Evolutionary conservation across 2,797 vertebrate species (phyloP), one percentile per base, ranked within the genome.

Genomic region (Xenopus petersii): DNA sequence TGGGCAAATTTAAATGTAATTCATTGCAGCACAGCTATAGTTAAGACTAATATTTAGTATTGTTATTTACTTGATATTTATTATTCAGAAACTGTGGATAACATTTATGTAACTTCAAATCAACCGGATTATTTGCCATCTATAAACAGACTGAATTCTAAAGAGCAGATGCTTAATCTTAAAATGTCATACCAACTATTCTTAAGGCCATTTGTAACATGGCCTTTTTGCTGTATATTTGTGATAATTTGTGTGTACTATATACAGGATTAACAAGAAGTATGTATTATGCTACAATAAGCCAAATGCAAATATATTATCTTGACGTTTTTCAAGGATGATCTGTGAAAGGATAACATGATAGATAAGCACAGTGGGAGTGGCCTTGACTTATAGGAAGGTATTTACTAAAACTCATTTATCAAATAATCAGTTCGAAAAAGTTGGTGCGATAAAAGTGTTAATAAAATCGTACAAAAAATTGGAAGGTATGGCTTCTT

Each of bases 91-190:
- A 67, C 30, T 67, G 70, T 74, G 59, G 49, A 36, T 74, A 79
- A 74, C 71, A 70, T 74, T 70, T 74, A 78, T 78, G 76, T 79
- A 66, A 65, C 66, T 74, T 66, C 30, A 54, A 60, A 74, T 74
- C 54, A 79, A 73, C 66, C 61, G 71, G 71, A 79, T 79, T 70
- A 79, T 71, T 74, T n/a, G 17, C 61, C 76, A 74, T 73, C 60
- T 54, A 70, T 78, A 73, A 79, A 79, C 66, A 74, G 36, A 46
- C 49, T 74, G 54, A 70, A 61, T 74, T 66, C 66, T 74, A 79
- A 79, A 74, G 67, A 74, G 67, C 76, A 70, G n/a, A 54, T 55
- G 16, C 64, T 16, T 42, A 36, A 56, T 60, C 59, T 51, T 64
- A 73, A 76, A 73, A 78, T 78, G 71, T 67, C 76, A 78, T 54